These are phyloP conservation scores for Frankliniella intonsa DNA, from an alignment of 2,888 invertebrate genomes.

Conservation along the genomic window DNA sequence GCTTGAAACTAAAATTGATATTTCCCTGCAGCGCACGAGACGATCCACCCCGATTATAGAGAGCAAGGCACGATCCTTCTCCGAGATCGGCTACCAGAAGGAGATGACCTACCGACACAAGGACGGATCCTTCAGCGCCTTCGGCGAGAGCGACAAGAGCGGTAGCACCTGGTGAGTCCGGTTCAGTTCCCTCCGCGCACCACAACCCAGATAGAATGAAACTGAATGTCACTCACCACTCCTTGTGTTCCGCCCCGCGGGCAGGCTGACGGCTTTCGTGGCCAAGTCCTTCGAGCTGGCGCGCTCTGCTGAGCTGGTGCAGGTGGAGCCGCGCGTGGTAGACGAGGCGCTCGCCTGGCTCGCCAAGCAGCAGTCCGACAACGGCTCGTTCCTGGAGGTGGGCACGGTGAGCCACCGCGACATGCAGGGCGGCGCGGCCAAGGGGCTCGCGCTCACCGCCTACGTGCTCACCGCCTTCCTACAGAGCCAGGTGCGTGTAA, in stretches of 20 bases:
- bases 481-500: slow-evolving; percentile 46
- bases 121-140: background rate
- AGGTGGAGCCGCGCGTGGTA: slow-evolving; percentile 63
- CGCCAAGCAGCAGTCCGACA: slow-evolving; percentile 59
- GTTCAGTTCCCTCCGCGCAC: slow-evolving; percentile 47
- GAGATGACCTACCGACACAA: background rate
- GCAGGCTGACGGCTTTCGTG: slow-evolving; percentile 77
- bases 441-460: background rate
- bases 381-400: slow-evolving; percentile 69
- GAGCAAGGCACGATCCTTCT: background rate
- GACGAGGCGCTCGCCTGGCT: slow-evolving; percentile 68
- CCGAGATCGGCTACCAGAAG: background rate
- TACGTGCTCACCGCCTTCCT: slow-evolving; percentile 1
- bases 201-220: background rate
- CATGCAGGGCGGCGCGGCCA: background rate
- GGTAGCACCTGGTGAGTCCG: slow-evolving; percentile 83
- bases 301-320: slow-evolving; percentile 53
- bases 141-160: slow-evolving; percentile 1
- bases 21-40: background rate
- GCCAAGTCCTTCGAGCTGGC: slow-evolving; percentile 70
- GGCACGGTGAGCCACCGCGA: slow-evolving; percentile 52
- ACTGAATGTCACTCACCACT: no score
- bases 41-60: background rate
- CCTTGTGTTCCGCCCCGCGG: no score
- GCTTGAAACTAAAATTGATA: no score